Base-by-base conservation (phyloP, 2,113 vertebrate species). In the Rhea americana region DNA sequence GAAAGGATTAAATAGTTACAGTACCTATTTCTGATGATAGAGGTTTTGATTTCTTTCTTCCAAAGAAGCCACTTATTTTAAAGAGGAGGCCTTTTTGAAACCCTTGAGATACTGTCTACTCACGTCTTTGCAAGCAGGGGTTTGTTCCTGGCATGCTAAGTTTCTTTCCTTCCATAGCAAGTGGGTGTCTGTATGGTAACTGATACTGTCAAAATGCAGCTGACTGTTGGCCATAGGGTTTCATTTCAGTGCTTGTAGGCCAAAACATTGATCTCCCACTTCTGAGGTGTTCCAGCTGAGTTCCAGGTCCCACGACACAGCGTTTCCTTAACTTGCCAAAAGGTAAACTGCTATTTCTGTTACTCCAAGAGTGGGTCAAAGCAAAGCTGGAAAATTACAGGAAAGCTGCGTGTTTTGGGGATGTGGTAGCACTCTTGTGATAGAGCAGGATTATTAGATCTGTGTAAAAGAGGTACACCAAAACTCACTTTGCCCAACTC, bases 361-460 rank as follows among this genome's bases (percentile, higher is more conserved):
- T 5, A 22, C 51, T 32, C 39, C 4, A 30, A 1, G 18, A 7
- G 35, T 7, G 2, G 58, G 39, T 8, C 37, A 45, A 1, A 5
- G 58, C 16, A 2, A 19, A 22, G 55, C 41, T 56, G 77, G 63
- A 20, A 11, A 5, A 6, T 11, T 8, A 0, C 43, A 0, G 74
- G 45, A 66, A 39, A 5, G 48, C 66, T 13, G 22, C 2, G 67
- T 2, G 39, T 35, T 56, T 65, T 1, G 5, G 85, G n/a, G 41
- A 39, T 1, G 11, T 7, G 58, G 59, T n/a, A 9, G n/a, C 2
- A 1, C 22, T 55, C 39, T 41, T 7, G 30, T 0, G 2, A 15
- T 47, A 24, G 84, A 18, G 19, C 25, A 6, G 14, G 24, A 25
- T 16, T 9, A 14, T 9, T 37, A 73, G 56, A 37, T 30, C 73